phyloP scores from a whole-genome alignment of 1,140 invertebrate genomes.

The Monomorium pharaonis region DNA sequence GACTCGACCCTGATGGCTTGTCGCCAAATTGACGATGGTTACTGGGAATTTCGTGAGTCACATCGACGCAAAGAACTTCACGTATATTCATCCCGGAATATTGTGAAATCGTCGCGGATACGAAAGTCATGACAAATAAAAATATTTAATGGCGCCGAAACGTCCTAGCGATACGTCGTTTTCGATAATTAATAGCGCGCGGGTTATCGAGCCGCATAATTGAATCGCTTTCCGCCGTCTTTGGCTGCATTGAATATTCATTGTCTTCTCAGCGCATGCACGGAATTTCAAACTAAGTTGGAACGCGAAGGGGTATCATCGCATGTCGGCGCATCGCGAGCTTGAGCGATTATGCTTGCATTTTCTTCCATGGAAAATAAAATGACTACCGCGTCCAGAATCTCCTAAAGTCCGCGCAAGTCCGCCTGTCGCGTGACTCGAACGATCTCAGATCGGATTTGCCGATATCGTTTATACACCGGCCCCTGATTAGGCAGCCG shows the following conservation, averaged over 20 bases:
- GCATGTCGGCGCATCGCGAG: constrained; percentile 61
- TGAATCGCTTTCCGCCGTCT: constrained; percentile 56
- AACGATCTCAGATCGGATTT: constrained; percentile 62
- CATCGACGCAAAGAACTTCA: neutral
- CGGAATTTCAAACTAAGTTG: constrained; percentile 68
- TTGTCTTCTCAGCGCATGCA: constrained; percentile 64
- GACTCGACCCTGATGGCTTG: constrained; percentile 5
- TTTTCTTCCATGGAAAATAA: constrained; percentile 67
- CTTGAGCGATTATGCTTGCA: constrained; percentile 66
- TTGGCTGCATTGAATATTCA: constrained; percentile 66
- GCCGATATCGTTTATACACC: constrained; percentile 50
- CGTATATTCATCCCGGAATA: neutral
- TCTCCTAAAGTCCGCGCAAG: neutral
- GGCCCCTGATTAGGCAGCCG: neutral
- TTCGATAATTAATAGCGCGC: constrained; percentile 40
- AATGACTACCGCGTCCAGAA: constrained; percentile 49
- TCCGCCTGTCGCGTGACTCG: constrained; percentile 62
- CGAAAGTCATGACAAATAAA: neutral
- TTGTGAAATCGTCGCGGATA: neutral
- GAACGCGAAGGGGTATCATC: constrained; percentile 48
- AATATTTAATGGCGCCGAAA: neutral
- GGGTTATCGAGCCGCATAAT: constrained; percentile 47
- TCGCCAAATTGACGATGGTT: neutral
- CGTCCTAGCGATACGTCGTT: constrained; percentile 1
- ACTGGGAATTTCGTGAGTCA: neutral